Conservation (phyloP, 2,797 vertebrate genomes). For the Caiman crocodilus region DNA sequence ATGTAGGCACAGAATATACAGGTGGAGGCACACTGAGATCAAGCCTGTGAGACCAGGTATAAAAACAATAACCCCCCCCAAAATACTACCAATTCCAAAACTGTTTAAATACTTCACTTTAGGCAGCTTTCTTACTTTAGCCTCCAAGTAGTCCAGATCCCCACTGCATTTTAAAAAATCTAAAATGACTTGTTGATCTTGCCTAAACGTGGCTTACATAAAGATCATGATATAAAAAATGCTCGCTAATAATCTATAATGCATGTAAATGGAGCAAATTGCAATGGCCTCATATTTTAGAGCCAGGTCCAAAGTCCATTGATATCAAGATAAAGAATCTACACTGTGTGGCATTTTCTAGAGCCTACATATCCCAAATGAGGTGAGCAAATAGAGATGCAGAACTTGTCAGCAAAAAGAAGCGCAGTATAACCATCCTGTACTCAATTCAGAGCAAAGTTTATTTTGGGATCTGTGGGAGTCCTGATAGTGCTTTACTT, state of each 20-base stretch:
- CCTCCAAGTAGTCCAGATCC: no score
- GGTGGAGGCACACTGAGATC: neutral
- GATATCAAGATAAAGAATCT: accelerated
- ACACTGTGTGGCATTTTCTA: accelerated
- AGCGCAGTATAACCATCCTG: accelerated
- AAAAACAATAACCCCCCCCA: neutral
- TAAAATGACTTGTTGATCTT: neutral
- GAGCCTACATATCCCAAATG: neutral
- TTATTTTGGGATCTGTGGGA: neutral
- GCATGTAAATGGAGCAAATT: no score
- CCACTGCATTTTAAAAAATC: neutral
- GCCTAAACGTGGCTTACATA: no score
- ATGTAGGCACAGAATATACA: neutral
- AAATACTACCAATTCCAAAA: no score
- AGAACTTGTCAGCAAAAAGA: neutral
- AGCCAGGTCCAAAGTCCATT: neutral
- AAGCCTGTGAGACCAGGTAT: accelerated
- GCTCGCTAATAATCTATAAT: no score
- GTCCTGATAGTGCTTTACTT: neutral
- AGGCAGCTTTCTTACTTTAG: neutral
- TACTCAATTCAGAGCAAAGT: neutral
- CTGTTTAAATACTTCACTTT: neutral
- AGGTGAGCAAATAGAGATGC: neutral
- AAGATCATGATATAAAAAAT: no score
- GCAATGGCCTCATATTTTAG: neutral